phyloP scores from a whole-genome alignment of 1,140 invertebrate species.

The Temnothorax nylanderi region DNA sequence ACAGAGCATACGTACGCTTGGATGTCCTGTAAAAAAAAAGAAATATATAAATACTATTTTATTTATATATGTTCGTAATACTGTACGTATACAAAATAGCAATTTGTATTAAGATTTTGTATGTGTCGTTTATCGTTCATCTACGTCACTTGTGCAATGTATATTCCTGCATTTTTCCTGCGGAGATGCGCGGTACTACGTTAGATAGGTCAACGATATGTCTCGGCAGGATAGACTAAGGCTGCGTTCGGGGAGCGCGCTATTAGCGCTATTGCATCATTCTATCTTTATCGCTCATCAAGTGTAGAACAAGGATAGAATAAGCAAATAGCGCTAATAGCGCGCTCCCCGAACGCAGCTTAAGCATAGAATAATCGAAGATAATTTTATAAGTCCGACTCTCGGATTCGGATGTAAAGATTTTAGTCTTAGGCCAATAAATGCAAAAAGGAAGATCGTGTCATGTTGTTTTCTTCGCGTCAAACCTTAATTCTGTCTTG shows the following conservation, averaged over 20 bases:
- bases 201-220: conserved; percentile 19
- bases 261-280: no score
- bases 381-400: conserved; percentile 40
- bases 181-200: not conserved
- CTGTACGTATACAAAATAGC: not conserved
- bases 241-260: no score
- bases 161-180: not conserved
- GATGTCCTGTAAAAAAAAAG: not conserved
- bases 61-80: conserved; percentile 25
- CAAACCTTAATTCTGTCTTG: not conserved
- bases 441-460: not conserved
- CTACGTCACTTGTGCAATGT: not conserved
- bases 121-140: conserved; percentile 11
- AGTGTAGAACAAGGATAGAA: no score
- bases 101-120: conserved; percentile 14
- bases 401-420: conserved; percentile 27
- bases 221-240: not conserved
- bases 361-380: conserved; percentile 16
- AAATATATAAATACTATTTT: not conserved
- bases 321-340: no score
- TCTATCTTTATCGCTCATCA: no score
- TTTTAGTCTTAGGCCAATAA: conserved; percentile 28
- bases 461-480: not conserved
- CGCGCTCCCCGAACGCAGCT: no score
- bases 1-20: not conserved